Base-by-base conservation (phyloP, 2,888 invertebrate species). In the Volucella inanis region DNA sequence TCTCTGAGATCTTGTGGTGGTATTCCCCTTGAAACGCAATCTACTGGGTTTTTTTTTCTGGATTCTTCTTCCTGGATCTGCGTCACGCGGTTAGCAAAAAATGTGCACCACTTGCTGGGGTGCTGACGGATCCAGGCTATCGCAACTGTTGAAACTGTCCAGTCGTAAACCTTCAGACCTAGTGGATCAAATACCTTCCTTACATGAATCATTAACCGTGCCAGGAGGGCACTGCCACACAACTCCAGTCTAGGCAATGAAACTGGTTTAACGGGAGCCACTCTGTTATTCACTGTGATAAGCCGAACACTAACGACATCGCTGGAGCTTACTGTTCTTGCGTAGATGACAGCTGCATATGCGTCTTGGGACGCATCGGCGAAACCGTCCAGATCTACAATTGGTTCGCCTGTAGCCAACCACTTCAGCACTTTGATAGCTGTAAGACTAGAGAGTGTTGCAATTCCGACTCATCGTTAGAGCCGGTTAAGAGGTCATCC, bases 181-280 rank as follows among this genome's bases (percentile, higher is more conserved):
- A 55, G 38, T 39, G 64, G n/a, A 49, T 64, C 38, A 39, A 43
- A 1, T 39, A 2, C 54, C 45, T 72, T 54, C 1, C 41, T 67
- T 18, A 22, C 67, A 12, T 61, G 67, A 22, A 4, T 22, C 22
- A 22, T 22, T 3, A 22, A 3, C 4, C 38, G 47, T n/a, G 62
- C 62, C 12, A 62, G n/a, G 0, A 50, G 71, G 10, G 50, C 50
- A n/a, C 18, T 61, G 11, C 41, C 61, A 41, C 59, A 61, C 31
- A 71, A 39, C 39, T 71, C 71, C 39, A 71, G 71, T 14, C 49
- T 62, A 0, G 62, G 47, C 2, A 71, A 52, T 10, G 71, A 71
- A 67, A 22, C n/a, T 15, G 52, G 49, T 2, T 31, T 50, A 10
- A 15, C 52, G 22, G 22, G 22, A 3, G 22, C 22, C 22, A 22